Percentiles rank a stretch among this genome's conserved stretches.
phyloP scores from a whole-genome alignment of 1,140 invertebrate species.

The Hycleus phaleratus region DNA sequence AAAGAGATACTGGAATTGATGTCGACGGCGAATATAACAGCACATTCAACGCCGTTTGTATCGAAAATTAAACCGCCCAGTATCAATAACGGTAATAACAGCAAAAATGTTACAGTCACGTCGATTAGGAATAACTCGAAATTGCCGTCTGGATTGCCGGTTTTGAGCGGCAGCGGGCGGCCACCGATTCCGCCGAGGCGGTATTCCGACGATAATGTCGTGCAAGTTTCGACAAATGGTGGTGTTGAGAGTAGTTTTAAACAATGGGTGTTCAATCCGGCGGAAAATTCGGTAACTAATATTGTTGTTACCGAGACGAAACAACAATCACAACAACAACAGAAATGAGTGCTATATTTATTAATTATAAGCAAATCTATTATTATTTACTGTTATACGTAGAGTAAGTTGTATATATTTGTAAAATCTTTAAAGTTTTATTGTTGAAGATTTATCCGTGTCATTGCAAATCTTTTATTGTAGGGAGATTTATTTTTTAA shows the following conservation, averaged over 20 bases:
- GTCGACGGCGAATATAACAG: conserved; percentile 18
- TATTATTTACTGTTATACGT: background rate
- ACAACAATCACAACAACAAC: conserved; percentile 12
- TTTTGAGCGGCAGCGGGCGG: conserved; percentile 20
- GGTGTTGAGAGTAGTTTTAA: conserved; percentile 35
- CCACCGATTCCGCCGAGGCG: conserved; percentile 34
- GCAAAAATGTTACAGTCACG: conserved; percentile 37
- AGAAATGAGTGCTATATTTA: conserved; percentile 2
- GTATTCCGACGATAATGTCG: conserved; percentile 19
- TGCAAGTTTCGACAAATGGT: conserved; percentile 32
- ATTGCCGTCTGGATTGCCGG: conserved; percentile 37
- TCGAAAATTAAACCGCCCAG: conserved; percentile 24
- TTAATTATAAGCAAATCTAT: background rate
- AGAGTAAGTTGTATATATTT: conserved; percentile 7
- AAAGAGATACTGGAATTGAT: conserved; percentile 37
- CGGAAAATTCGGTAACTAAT: conserved; percentile 31
- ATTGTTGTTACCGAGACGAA: conserved; percentile 31
- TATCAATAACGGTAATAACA: background rate
- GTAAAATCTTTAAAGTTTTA: conserved; percentile 2
- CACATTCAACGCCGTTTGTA: conserved; percentile 30
- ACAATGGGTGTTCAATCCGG: conserved; percentile 39
- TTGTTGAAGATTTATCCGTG: conserved; percentile 1
- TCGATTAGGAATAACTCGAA: conserved; percentile 38
- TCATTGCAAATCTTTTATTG: background rate
- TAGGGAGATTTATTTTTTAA: conserved; percentile 5